Evolutionary conservation across 2,797 vertebrate species (phyloP), one percentile per base, ranked within the genome.

Genomic region (Neopelma chrysocephalum): DNA sequence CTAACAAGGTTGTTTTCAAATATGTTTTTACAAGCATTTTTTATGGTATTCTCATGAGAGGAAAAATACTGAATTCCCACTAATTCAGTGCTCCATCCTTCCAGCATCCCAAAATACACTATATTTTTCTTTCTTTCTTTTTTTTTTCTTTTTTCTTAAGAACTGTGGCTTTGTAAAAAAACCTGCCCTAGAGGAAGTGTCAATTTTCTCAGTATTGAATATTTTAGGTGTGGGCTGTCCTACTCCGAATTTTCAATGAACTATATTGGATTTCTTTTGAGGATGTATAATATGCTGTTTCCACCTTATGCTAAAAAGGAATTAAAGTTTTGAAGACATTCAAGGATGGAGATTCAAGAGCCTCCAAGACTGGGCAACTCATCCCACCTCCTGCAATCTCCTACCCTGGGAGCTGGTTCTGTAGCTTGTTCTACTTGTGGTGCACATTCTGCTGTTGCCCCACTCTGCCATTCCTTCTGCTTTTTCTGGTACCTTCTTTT

Each of bases 381-480:
- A 2, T 20, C 31, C 10, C 47, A 38, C 18, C 4, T 4, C 25
- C 71, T 66, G 27, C 25, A 11, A 6, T 10, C 23, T 38, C n/a
- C 48, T 50, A 1, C 3, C 2, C 40, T 34, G 31, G 1, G 45
- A 56, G 10, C 9, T 23, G 5, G 10, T 47, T 27, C 57, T 43
- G 15, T 11, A 25, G 21, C 18, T 81, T 26, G n/a, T 19, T 90
- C 38, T n/a, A n/a, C 22, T 15, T 61, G 34, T 42, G 23, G 26
- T 27, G 69, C 36, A 15, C 34, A 9, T 22, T 20, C 43, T 75
- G 61, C 10, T 71, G 4, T 69, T 75, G 38, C 70, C 86, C n/a
- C 64, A 40, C 36, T 56, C n/a, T 66, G 47, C 38, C 36, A 69
- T 82, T 76, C 65, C 94, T 96, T 96, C 95, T 93, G 75, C 89